phyloP scores from a whole-genome alignment of 2,797 vertebrate species.

The Myripristis murdjan region DNA sequence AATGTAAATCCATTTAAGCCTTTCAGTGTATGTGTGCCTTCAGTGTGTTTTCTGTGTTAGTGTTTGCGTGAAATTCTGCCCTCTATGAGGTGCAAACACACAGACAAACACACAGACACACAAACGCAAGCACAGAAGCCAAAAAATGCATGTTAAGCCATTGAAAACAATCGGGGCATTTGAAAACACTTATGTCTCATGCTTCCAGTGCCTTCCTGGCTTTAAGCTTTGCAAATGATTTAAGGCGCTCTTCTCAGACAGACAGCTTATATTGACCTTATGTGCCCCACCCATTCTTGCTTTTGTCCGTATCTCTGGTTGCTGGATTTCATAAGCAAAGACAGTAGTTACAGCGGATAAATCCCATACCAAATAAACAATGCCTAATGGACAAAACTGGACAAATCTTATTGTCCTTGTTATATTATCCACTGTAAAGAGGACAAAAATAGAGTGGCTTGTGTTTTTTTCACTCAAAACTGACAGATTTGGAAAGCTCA shows the following conservation, averaged over 20 bases:
- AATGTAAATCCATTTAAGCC: constrained; percentile 13
- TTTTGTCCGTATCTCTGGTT: no score
- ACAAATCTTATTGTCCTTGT: no score
- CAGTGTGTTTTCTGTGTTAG: background rate
- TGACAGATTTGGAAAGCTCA: no score
- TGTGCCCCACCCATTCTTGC: no score
- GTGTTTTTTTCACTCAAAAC: no score
- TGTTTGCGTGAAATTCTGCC: background rate
- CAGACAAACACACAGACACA: constrained; percentile 5
- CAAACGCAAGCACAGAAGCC: background rate
- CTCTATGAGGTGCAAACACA: background rate
- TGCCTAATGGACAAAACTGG: no score
- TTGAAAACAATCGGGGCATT: constrained; percentile 23
- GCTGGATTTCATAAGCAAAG: no score
- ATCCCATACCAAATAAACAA: no score
- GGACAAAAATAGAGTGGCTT: no score
- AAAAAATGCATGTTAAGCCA: constrained; percentile 6
- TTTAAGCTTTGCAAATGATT: constrained; percentile 32
- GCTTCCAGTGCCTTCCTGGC: background rate
- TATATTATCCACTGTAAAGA: no score
- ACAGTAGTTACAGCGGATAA: no score
- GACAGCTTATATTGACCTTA: constrained; percentile 9
- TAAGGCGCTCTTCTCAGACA: constrained; percentile 28
- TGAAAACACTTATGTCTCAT: constrained; percentile 2
- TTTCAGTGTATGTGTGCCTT: no score